A percentile compares a stretch with the other conserved stretches of the same genome.
These are phyloP conservation scores for Narcine bancroftii DNA, from an alignment of 2,113 vertebrate genomes.

Conservation along the genomic window DNA sequence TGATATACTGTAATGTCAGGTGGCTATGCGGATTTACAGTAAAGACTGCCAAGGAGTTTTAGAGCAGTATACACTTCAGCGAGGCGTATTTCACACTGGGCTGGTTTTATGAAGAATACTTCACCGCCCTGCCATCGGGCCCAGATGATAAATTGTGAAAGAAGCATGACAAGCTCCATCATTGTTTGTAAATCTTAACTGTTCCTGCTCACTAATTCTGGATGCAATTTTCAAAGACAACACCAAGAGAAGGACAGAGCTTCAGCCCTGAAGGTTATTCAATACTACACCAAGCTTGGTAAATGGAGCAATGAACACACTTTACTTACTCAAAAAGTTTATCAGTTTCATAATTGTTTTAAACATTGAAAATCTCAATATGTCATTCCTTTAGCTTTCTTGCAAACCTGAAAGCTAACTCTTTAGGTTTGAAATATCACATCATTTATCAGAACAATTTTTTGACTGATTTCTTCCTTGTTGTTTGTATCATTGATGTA, in stretches of 20 bases:
- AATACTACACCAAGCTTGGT: slow-evolving; percentile 82
- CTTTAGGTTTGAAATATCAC: neutral
- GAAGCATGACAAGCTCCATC: slow-evolving; percentile 99
- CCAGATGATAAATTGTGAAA: slow-evolving; percentile 97
- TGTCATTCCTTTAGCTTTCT: neutral
- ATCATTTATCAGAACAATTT: neutral
- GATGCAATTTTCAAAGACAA: slow-evolving; percentile 99
- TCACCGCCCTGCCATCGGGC: slow-evolving; percentile 84
- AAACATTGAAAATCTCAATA: neutral
- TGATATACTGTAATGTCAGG: slow-evolving; percentile 99
- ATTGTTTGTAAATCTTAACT: slow-evolving; percentile 99
- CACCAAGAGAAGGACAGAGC: slow-evolving; percentile 84
- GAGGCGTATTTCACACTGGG: slow-evolving; percentile 99
- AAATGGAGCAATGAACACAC: slow-evolving; percentile 23
- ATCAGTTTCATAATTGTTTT: neutral
- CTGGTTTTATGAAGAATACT: slow-evolving; percentile 99
- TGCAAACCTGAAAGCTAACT: neutral
- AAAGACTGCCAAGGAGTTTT: slow-evolving; percentile 92
- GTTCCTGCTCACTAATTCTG: slow-evolving; percentile 99
- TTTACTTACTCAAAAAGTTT: slow-evolving; percentile 3
- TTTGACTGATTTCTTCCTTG: neutral
- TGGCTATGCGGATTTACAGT: slow-evolving; percentile 94
- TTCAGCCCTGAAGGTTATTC: slow-evolving; percentile 98
- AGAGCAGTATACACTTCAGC: slow-evolving; percentile 95
- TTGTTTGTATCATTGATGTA: neutral